Percentiles rank a stretch among this genome's conserved stretches.
Evolutionary conservation across 2,797 vertebrate species (phyloP).

Genomic region (Muscicapa comitata): DNA sequence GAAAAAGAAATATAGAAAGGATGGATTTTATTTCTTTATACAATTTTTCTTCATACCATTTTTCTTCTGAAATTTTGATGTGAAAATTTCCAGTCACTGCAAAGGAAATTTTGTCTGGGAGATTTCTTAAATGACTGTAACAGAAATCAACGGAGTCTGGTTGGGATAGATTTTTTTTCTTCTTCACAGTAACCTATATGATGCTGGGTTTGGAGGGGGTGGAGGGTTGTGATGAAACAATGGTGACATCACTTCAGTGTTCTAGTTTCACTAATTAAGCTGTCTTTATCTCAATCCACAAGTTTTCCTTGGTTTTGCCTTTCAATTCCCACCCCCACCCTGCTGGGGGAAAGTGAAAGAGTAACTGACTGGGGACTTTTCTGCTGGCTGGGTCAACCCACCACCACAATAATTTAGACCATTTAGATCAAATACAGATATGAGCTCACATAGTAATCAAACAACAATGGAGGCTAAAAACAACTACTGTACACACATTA

Average conservation of each 20-base stretch:
- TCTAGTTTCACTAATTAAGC: not conserved
- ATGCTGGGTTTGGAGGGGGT: not conserved
- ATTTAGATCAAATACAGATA: not conserved
- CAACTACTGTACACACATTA: not conserved
- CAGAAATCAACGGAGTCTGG: not conserved
- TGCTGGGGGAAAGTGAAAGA: not conserved
- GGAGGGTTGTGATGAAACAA: not conserved
- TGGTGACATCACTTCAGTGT: not conserved
- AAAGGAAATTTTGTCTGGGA: not conserved
- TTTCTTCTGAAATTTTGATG: not conserved
- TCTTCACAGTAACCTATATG: not conserved
- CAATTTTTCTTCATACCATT: no score
- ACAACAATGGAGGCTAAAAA: not conserved
- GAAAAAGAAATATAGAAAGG: not conserved
- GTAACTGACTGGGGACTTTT: not conserved
- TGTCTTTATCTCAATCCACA: not conserved
- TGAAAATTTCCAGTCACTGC: not conserved
- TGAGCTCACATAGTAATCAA: not conserved
- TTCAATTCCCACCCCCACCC: not conserved
- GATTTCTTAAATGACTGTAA: not conserved
- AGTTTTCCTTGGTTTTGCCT: not conserved
- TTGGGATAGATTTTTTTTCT: not conserved
- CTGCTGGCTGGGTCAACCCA: not conserved
- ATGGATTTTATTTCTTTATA: not conserved
- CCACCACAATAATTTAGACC: not conserved